These are phyloP conservation scores for Oreochromis mossambicus DNA, from an alignment of 2,797 vertebrate species.

Conservation along the genomic window DNA sequence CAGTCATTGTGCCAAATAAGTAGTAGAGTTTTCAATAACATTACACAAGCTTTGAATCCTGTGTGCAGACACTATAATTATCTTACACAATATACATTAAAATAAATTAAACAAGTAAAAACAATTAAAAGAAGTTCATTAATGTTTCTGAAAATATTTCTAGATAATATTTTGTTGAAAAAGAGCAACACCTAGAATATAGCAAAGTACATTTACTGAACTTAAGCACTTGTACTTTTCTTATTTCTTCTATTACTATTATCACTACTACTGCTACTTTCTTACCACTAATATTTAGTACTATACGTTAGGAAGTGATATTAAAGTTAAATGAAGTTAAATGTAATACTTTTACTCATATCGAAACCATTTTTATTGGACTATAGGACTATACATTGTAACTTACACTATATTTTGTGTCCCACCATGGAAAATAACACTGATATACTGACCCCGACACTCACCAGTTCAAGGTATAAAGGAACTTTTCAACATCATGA, in stretches of 20 bases:
- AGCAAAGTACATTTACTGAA: too few relatives aligned
- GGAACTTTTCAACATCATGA: background rate
- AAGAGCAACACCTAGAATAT: too few relatives aligned
- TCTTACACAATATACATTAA: too few relatives aligned
- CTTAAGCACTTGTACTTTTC: too few relatives aligned
- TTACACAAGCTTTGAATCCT: background rate
- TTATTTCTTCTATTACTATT: too few relatives aligned
- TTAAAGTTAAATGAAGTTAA: background rate
- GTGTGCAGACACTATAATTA: too few relatives aligned
- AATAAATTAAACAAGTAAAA: too few relatives aligned
- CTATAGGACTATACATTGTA: background rate
- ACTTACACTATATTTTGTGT: background rate
- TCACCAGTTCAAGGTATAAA: background rate
- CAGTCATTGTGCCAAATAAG: background rate
- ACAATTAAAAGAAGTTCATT: too few relatives aligned
- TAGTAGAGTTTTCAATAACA: background rate
- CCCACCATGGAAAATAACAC: background rate
- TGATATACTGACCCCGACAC: background rate
- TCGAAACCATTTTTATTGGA: background rate
- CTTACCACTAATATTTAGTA: background rate
- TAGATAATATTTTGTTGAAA: too few relatives aligned
- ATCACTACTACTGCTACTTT: too few relatives aligned
- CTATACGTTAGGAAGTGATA: too few relatives aligned
- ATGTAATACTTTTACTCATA: background rate
- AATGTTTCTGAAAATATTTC: too few relatives aligned